Percentiles rank a stretch among this genome's conserved stretches.
These are phyloP conservation scores for Phainopepla nitens DNA, from an alignment of 2,113 vertebrate species.

Conservation along the genomic window DNA sequence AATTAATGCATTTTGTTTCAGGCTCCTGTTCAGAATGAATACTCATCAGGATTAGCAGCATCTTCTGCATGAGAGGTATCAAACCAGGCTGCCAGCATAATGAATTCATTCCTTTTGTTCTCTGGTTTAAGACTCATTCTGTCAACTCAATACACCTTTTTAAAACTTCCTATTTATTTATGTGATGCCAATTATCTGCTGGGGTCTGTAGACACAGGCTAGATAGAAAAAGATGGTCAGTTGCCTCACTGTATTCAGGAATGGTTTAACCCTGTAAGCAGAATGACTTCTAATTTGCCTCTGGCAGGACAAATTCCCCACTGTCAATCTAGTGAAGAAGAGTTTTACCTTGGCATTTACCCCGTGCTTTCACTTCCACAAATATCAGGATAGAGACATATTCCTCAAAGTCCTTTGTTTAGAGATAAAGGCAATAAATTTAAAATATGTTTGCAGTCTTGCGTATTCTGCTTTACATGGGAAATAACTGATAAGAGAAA, in stretches of 20 bases:
- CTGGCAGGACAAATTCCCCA: background rate
- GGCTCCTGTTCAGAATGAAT: background rate
- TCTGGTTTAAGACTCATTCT: background rate
- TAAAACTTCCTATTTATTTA: background rate
- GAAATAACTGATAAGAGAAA: background rate
- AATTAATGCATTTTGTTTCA: slow-evolving; percentile 36
- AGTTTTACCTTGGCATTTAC: background rate
- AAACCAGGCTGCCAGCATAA: background rate
- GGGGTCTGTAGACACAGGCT: background rate
- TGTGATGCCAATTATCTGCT: background rate
- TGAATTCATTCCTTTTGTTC: background rate
- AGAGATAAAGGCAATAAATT: background rate
- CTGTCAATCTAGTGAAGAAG: background rate
- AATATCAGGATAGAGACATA: background rate
- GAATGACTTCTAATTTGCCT: background rate
- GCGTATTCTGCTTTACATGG: background rate
- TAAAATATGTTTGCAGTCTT: background rate
- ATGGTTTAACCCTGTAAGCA: background rate
- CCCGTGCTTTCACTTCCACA: background rate
- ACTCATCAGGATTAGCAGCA: slow-evolving; percentile 32
- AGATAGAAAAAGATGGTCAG: background rate
- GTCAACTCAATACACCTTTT: background rate
- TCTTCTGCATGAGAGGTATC: background rate
- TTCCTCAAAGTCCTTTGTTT: background rate
- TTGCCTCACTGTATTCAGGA: background rate